A percentile compares a stretch with the other conserved stretches of the same genome.
phyloP scores from a whole-genome alignment of 1,140 invertebrate genomes.

The Brachionus manjavacas region DNA sequence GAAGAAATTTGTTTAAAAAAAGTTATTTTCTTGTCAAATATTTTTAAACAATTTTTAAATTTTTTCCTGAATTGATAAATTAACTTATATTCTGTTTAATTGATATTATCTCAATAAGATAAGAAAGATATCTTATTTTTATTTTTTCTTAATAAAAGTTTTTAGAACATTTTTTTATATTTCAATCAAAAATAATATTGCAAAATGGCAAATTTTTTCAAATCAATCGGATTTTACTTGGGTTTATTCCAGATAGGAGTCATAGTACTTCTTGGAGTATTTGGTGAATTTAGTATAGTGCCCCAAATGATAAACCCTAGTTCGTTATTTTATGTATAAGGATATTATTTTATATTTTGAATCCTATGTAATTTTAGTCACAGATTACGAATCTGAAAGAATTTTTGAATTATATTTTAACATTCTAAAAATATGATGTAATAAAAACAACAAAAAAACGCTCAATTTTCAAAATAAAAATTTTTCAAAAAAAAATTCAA shows the following conservation, averaged over 20 bases:
- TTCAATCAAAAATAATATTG: not conserved
- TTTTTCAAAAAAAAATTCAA: not conserved
- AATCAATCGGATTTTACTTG: not conserved
- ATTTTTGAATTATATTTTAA: not conserved
- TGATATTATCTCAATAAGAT: too few species aligned
- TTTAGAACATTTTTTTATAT: not conserved
- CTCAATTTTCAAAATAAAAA: not conserved
- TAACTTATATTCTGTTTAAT: too few species aligned
- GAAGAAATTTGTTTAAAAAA: too few species aligned
- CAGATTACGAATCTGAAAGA: not conserved
- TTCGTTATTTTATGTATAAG: not conserved
- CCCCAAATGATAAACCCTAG: not conserved
- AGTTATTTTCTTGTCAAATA: too few species aligned
- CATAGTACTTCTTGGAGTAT: not conserved
- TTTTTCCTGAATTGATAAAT: too few species aligned
- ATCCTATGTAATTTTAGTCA: constrained; percentile 14
- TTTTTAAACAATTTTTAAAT: too few species aligned
- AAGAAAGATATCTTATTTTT: too few species aligned
- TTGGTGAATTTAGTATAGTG: not conserved
- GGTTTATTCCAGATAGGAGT: not conserved
- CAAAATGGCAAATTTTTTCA: not conserved
- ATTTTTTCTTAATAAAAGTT: not conserved
- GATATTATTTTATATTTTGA: not conserved
- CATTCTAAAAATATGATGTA: not conserved
- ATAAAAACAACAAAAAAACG: not conserved